phyloP scores from a whole-genome alignment of 30 jellyfish, hydroid and myxozoan species.

The Sanderia malayensis region DNA sequence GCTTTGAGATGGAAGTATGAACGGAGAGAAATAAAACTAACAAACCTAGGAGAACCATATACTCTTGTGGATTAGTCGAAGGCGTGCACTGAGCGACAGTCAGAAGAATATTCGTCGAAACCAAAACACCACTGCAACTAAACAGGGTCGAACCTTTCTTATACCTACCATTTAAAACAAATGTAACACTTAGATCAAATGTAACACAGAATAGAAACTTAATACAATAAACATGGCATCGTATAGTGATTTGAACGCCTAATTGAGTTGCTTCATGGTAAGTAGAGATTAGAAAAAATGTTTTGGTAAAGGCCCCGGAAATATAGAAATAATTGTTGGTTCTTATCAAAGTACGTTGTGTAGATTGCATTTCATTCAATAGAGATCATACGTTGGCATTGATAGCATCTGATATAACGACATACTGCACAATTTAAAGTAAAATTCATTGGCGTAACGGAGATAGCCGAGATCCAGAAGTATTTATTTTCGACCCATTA shows the following conservation, averaged over 20 bases:
- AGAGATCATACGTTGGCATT: too few species aligned
- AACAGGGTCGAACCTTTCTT: background rate
- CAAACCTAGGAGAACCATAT: background rate
- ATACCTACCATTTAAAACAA: too few species aligned
- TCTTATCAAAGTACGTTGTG: background rate
- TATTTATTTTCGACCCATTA: too few species aligned
- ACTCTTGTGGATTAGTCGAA: background rate
- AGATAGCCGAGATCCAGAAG: too few species aligned
- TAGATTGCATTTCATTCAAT: too few species aligned
- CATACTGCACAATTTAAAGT: too few species aligned
- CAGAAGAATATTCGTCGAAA: background rate
- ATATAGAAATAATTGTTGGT: background rate
- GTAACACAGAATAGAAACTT: background rate
- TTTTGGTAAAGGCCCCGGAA: background rate
- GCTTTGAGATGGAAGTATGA: too few species aligned
- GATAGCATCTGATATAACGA: too few species aligned
- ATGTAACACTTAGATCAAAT: background rate
- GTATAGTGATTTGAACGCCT: background rate
- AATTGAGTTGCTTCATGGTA: background rate
- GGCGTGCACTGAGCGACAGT: conserved; percentile 6
- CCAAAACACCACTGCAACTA: background rate
- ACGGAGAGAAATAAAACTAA: too few species aligned
- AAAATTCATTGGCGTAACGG: too few species aligned
- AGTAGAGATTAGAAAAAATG: background rate
- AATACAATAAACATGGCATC: background rate